Evolutionary conservation across 2,888 invertebrate species (phyloP), one percentile per base, ranked within the genome.

Genomic region (Limnephilus lunatus): DNA sequence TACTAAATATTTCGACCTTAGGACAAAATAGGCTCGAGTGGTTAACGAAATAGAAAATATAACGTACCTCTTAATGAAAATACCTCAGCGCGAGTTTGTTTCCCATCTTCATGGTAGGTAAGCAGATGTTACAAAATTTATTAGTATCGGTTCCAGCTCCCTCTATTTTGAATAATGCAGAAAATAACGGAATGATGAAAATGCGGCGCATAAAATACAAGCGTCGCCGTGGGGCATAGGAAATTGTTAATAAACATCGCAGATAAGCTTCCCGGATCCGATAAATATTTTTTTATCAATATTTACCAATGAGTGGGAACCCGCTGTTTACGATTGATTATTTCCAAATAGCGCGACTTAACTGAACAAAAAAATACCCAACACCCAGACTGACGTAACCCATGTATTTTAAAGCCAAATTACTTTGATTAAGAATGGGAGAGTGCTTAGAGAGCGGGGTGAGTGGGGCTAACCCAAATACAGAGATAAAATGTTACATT

Each of bases 191-290:
- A 85, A 85, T 85, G 19, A 44, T 30, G 80, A 35, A 89, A 89
- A 35, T 89, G 88, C 35, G 68, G 88, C 81, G 32, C 25, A 80
- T 89, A 80, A 88, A 80, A 35, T 89, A 81, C 81, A 89, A 80
- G 81, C 80, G 88, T 32, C n/a, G 68, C 80, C 11, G 88, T 19
- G 80, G 80, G 68, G 80, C 25, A 89, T 30, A 39, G 88, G 88
- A 89, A 89, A 87, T 68, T 68, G 25, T 68, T 68, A 81, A 35
- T 31, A 89, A 89, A 81, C 35, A 81, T 68, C 15, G 87, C 9
- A 48, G 88, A 89, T 89, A 89, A 89, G 88, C 81, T 81, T 89
- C 68, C 88, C 88, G 88, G 88, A 89, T 89, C 81, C 39, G 88
- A 88, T 35, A 89, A 81, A 80, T 81, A 81, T 30, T 31, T 82